Conservation (phyloP, 92 coral and sea anemone genomes). For the Palythoa heliodiscus region DNA sequence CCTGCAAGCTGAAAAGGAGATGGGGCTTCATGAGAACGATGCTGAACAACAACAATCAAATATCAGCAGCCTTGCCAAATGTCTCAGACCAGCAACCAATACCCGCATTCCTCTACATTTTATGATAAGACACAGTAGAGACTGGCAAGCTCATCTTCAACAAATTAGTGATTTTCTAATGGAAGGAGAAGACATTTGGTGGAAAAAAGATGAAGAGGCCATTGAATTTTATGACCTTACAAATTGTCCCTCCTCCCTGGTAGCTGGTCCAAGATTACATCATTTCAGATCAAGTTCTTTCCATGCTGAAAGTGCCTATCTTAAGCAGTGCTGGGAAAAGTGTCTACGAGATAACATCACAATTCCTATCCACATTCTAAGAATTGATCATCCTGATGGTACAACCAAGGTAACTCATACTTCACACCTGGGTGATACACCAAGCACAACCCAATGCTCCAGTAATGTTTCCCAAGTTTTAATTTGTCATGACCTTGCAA, state of each 20-base stretch:
- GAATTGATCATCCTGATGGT: slow-evolving; percentile 45
- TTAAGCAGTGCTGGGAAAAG: slow-evolving; percentile 57
- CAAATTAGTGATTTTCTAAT: slow-evolving; percentile 55
- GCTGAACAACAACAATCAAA: slow-evolving; percentile 53
- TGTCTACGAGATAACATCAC: slow-evolving; percentile 32
- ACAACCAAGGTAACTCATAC: slow-evolving; percentile 30
- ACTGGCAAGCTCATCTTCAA: slow-evolving; percentile 63
- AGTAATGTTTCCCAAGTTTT: background rate
- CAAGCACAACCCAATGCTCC: background rate
- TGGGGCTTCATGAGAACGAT: slow-evolving; percentile 49
- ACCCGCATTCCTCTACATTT: slow-evolving; percentile 39
- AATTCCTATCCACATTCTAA: slow-evolving; percentile 27
- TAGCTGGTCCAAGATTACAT: slow-evolving; percentile 51
- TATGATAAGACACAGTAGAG: slow-evolving; percentile 43
- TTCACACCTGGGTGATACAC: slow-evolving; percentile 14
- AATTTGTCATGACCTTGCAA: slow-evolving; percentile 2
- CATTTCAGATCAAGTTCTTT: slow-evolving; percentile 57
- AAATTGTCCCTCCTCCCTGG: slow-evolving; percentile 39
- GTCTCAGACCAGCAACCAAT: slow-evolving; percentile 45
- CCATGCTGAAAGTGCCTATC: slow-evolving; percentile 39
- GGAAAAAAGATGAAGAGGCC: slow-evolving; percentile 38
- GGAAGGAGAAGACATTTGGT: slow-evolving; percentile 64
- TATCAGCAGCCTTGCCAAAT: slow-evolving; percentile 51
- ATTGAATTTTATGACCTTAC: slow-evolving; percentile 60
- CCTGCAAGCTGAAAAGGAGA: slow-evolving; percentile 61